Conservation (phyloP, 2,797 vertebrate genomes). For the Notamacropus eugenii region DNA sequence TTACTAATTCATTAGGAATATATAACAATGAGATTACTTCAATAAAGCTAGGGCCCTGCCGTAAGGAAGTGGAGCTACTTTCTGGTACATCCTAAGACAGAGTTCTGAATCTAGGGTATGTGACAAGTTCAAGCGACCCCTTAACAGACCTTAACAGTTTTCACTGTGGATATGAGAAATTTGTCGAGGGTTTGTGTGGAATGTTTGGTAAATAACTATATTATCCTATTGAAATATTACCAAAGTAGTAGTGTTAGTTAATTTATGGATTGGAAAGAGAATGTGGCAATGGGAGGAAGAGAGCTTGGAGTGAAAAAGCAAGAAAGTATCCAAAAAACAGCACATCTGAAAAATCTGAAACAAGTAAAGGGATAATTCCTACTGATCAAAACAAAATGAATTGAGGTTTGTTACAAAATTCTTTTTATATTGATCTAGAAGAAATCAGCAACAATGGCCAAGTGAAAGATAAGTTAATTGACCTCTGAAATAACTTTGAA, state of each 20-base stretch:
- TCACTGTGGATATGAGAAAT: not conserved
- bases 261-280: not conserved
- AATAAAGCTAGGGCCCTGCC: not conserved
- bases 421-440: not conserved
- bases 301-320: not conserved
- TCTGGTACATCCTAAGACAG: constrained; percentile 34
- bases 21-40: constrained; percentile 32
- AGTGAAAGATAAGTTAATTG: not conserved
- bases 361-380: not conserved
- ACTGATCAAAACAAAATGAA: not conserved
- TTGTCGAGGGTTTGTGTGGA: not conserved
- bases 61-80: constrained; percentile 28
- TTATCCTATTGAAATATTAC: not conserved
- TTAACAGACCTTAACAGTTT: not conserved
- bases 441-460: not conserved
- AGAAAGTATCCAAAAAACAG: not conserved
- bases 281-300: not conserved
- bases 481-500: not conserved
- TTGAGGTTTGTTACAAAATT: not conserved
- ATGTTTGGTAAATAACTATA: not conserved
- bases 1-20: constrained; percentile 20
- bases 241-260: not conserved
- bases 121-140: not conserved
- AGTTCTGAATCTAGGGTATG: not conserved
- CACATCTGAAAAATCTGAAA: not conserved